These are phyloP conservation scores for Ophion ellenae DNA, from an alignment of 2,888 invertebrate genomes.

Conservation along the genomic window DNA sequence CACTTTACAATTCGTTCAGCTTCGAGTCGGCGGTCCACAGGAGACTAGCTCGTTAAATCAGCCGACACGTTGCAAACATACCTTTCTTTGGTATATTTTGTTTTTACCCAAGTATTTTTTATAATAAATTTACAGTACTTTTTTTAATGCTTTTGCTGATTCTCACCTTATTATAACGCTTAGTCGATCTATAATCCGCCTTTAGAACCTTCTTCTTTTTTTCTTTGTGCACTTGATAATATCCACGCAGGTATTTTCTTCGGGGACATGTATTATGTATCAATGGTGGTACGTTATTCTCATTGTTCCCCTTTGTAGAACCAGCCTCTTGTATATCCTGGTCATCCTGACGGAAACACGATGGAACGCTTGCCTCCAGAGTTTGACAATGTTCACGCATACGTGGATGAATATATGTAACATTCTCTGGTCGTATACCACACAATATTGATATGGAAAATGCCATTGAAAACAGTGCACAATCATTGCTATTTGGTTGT, in stretches of 20 bases:
- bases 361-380: too few relatives aligned
- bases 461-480: too few relatives aligned
- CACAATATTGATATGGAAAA: too few relatives aligned
- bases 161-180: too few relatives aligned
- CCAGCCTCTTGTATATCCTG: background rate
- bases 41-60: background rate
- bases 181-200: background rate
- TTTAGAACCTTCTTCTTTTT: background rate
- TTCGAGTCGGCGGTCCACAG: constrained; percentile 20
- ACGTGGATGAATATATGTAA: constrained; percentile 9
- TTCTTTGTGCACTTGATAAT: background rate
- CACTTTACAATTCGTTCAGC: constrained; percentile 33
- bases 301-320: constrained; percentile 1
- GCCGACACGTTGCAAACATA: constrained; percentile 11
- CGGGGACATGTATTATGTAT: background rate
- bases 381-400: constrained; percentile 33
- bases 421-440: constrained; percentile 11
- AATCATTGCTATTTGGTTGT: too few relatives aligned
- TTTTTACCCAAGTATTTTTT: background rate
- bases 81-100: constrained; percentile 4
- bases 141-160: background rate
- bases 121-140: constrained; percentile 6
- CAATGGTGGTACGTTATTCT: background rate
- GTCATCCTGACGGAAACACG: background rate
- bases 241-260: background rate